phyloP scores from a whole-genome alignment of 2,113 vertebrate species.

The Rhinolophus sinicus region DNA sequence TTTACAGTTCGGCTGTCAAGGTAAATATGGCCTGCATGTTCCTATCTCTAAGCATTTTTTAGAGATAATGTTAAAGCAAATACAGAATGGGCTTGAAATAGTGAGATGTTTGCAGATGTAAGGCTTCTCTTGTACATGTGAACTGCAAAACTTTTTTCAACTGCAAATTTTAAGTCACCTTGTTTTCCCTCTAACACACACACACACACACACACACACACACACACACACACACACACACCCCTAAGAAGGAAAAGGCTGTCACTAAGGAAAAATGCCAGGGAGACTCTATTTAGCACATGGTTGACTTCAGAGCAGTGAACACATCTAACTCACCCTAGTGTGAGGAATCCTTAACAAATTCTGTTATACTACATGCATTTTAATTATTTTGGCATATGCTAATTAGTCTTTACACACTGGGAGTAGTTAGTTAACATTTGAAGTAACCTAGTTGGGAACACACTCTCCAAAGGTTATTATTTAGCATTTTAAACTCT shows the following conservation, averaged over 20 bases:
- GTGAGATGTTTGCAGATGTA: background rate
- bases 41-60: background rate
- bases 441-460: background rate
- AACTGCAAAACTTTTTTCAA: background rate
- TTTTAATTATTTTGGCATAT: conserved; percentile 6
- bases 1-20: background rate
- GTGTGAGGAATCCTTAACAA: background rate
- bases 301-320: background rate
- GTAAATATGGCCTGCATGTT: background rate
- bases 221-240: no score
- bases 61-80: background rate
- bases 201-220: no score
- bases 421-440: background rate
- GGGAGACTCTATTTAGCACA: background rate
- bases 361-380: background rate
- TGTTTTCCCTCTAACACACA: background rate
- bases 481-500: background rate
- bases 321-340: background rate
- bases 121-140: background rate
- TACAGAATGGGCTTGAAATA: background rate
- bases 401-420: background rate
- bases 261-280: background rate
- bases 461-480: background rate
- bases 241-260: background rate
- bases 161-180: background rate